These are phyloP conservation scores for Sinocyclocheilus grahami DNA, from an alignment of 2,113 vertebrate species.

Conservation along the genomic window DNA sequence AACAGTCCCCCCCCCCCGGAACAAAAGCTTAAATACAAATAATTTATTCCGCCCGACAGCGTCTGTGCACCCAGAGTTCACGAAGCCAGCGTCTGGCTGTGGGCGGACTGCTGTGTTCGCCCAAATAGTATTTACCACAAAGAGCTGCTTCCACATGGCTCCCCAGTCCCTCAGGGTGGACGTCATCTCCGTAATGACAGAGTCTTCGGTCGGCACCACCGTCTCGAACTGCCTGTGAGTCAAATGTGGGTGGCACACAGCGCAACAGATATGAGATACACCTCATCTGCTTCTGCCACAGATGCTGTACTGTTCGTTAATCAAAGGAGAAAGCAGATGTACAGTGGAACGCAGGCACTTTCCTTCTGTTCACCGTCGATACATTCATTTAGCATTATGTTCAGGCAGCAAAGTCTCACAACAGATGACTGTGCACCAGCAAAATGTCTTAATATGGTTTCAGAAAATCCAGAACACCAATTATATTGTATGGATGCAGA, in stretches of 20 bases:
- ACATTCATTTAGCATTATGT: not conserved
- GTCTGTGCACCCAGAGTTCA: not conserved
- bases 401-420: not conserved
- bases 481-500: not conserved
- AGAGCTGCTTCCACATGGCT: conserved; percentile 98
- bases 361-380: not conserved
- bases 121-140: conserved; percentile 80
- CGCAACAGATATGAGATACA: not conserved
- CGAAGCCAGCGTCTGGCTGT: not conserved
- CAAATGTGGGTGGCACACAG: conserved; percentile 5
- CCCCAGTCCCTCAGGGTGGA: conserved; percentile 97
- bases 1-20: not conserved
- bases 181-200: conserved; percentile 99
- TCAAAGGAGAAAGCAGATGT: conserved; percentile 15
- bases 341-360: not conserved
- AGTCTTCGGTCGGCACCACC: conserved; percentile 93
- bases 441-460: not conserved
- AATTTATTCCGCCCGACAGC: not conserved
- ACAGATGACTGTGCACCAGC: not conserved
- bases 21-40: not conserved
- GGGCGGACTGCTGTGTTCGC: conserved; percentile 26
- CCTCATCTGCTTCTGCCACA: conserved; percentile 5
- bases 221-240: conserved; percentile 94
- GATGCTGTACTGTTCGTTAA: not conserved
- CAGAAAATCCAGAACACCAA: not conserved